These are phyloP conservation scores for Bombus waltoni DNA, from an alignment of 1,140 invertebrate species.

Conservation along the genomic window DNA sequence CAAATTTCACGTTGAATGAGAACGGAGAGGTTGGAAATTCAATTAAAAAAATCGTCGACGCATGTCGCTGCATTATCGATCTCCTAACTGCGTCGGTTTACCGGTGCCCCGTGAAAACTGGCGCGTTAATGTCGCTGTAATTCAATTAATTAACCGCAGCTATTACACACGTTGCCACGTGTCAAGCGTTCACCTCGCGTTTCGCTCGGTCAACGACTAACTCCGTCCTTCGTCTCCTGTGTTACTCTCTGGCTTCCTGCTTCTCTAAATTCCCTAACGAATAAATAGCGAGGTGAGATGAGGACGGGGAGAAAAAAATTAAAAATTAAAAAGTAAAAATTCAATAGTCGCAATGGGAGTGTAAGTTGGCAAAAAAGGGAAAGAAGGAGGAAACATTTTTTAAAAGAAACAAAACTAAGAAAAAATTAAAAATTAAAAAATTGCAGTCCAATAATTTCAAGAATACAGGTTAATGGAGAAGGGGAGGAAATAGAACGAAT, in stretches of 20 bases:
- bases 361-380: too few relatives aligned
- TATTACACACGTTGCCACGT: slow-evolving; percentile 26
- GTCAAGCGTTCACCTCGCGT: slow-evolving; percentile 29
- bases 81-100: slow-evolving; percentile 5
- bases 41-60: slow-evolving; percentile 38
- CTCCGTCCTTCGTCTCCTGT: too few relatives aligned
- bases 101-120: slow-evolving; percentile 24
- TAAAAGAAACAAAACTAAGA: too few relatives aligned
- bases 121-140: slow-evolving; percentile 38
- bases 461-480: too few relatives aligned
- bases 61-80: slow-evolving; percentile 44
- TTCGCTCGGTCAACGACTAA: not conserved
- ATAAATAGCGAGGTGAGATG: not conserved
- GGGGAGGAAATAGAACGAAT: too few relatives aligned
- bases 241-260: not conserved
- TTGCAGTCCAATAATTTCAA: too few relatives aligned
- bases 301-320: too few relatives aligned
- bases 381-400: too few relatives aligned
- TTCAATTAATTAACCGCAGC: slow-evolving; percentile 49
- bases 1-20: not conserved
- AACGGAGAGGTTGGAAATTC: not conserved
- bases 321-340: not conserved
- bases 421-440: too few relatives aligned
- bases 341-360: too few relatives aligned
- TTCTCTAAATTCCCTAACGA: not conserved